Conservation (phyloP, 2,888 invertebrate genomes). For the Allacma fusca region DNA sequence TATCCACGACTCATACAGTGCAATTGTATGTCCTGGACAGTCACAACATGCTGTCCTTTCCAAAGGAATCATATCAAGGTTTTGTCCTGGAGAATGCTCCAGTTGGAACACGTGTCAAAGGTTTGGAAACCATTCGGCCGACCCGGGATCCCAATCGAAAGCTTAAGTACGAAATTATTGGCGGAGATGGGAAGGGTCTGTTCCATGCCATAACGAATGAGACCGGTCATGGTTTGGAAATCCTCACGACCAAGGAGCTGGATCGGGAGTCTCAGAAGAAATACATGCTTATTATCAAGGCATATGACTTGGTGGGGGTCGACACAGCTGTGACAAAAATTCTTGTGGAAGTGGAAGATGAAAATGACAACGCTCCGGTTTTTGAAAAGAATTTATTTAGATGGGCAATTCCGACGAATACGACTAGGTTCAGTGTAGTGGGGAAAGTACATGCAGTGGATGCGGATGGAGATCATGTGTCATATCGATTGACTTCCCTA, state of each 20-base stretch:
- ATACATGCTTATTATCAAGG: conserved; percentile 80
- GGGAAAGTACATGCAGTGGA: conserved; percentile 88
- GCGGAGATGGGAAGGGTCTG: conserved; percentile 77
- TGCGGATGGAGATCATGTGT: conserved; percentile 90
- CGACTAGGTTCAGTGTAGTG: conserved; percentile 79
- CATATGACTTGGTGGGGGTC: conserved; percentile 79
- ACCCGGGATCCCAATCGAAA: conserved; percentile 64
- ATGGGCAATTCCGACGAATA: conserved; percentile 71
- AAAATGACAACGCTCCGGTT: conserved; percentile 90
- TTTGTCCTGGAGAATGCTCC: conserved; percentile 78
- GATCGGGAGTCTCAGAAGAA: conserved; percentile 79
- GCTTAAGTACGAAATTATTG: conserved; percentile 81
- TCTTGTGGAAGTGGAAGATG: conserved; percentile 78
- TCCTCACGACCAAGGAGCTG: conserved; percentile 78
- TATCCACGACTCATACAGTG: conserved; percentile 79
- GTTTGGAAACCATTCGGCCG: conserved; percentile 77
- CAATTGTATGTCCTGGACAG: conserved; percentile 85
- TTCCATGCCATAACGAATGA: conserved; percentile 68
- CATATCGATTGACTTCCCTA: conserved; percentile 82
- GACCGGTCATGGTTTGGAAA: conserved; percentile 72
- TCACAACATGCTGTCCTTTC: conserved; percentile 81
- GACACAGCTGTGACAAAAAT: conserved; percentile 84
- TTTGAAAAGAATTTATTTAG: conserved; percentile 81
- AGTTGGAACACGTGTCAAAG: conserved; percentile 75
- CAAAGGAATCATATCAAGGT: conserved; percentile 71